These are phyloP conservation scores for Myiotriccus ornatus DNA, from an alignment of 2,797 vertebrate species.

Conservation along the genomic window DNA sequence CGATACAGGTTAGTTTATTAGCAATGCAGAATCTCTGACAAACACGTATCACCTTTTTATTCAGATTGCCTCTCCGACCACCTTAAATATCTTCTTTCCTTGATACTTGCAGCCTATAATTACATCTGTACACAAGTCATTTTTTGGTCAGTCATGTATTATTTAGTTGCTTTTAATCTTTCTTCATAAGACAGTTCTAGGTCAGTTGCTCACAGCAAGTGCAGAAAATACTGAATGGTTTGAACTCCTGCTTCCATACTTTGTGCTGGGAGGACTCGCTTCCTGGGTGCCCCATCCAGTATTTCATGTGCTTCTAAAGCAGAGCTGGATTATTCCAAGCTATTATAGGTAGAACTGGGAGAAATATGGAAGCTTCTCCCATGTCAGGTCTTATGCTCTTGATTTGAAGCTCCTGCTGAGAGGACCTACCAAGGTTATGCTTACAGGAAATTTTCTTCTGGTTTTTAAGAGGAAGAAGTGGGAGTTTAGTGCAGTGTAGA, in stretches of 20 bases:
- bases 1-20: not conserved
- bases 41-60: not conserved
- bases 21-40: not conserved
- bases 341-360: not conserved
- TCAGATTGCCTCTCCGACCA: not conserved
- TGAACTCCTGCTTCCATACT: not conserved
- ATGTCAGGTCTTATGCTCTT: not conserved
- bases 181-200: not conserved
- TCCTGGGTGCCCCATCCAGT: not conserved
- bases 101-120: not conserved
- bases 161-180: not conserved
- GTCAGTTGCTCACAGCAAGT: not conserved
- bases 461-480: not conserved
- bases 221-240: not conserved
- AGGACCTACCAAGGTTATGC: not conserved
- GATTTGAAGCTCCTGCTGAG: not conserved
- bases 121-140: not conserved
- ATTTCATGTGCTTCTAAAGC: not conserved
- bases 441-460: not conserved
- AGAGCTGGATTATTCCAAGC: not conserved
- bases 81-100: not conserved
- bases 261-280: not conserved
- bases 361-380: not conserved
- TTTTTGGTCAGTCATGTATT: not conserved
- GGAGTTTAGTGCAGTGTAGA: not conserved